Percentiles rank a stretch among this genome's conserved stretches.
phyloP scores from a whole-genome alignment of 2,797 vertebrate genomes.

The Hippopotamyrus pictus region DNA sequence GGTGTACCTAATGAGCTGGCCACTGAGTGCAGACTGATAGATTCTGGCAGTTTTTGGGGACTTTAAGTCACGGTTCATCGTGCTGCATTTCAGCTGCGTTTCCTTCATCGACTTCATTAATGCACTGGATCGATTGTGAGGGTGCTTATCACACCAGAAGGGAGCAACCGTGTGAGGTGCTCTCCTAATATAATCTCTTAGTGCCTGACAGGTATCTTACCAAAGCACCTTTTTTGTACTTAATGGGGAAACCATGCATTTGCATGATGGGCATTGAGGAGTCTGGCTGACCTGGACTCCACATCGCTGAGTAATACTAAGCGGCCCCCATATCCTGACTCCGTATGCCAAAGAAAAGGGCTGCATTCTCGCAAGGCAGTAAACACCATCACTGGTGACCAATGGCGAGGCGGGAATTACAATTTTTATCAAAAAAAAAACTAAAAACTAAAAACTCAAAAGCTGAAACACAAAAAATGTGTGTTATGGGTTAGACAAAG shows the following conservation, averaged over 20 bases:
- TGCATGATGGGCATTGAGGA: conserved; percentile 33
- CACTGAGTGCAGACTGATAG: not conserved
- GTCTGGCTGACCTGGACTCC: conserved; percentile 37
- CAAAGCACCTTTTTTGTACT: conserved; percentile 30
- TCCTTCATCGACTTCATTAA: conserved; percentile 18
- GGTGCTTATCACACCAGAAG: conserved; percentile 28
- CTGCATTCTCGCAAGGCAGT: not conserved
- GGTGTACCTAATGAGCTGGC: not conserved
- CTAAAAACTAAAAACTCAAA: not conserved
- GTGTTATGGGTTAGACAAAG: not conserved
- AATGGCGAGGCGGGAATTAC: not conserved
- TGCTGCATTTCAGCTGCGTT: not conserved
- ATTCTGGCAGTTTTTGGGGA: not conserved
- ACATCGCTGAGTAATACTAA: not conserved
- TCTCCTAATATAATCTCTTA: conserved; percentile 43
- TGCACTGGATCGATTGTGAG: conserved; percentile 12
- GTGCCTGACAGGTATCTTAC: conserved; percentile 40
- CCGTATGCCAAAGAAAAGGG: not conserved
- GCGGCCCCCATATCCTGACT: not conserved
- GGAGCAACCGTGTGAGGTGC: conserved; percentile 19
- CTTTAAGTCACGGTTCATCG: not conserved
- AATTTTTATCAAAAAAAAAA: not conserved
- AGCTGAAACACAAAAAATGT: not conserved
- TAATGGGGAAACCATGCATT: conserved; percentile 34
- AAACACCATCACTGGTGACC: not conserved